Evolutionary conservation across 2,113 vertebrate species (phyloP), one percentile per base, ranked within the genome.

Genomic region (Tamias sibiricus): DNA sequence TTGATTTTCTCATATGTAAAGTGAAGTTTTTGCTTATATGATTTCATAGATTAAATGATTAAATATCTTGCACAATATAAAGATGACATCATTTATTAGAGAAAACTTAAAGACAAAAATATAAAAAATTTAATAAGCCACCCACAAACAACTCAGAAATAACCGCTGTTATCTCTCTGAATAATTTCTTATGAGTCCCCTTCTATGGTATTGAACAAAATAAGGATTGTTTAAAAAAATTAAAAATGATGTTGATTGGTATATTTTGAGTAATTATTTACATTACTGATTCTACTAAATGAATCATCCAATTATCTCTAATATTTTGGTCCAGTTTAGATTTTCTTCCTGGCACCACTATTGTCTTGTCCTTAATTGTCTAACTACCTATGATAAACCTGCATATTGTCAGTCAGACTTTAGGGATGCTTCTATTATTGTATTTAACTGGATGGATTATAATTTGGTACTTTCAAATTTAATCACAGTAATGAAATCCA

Each of bases 391-490:
- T 26, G 35, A 90, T 94, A 81, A 81, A 40, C 59, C 47, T 83
- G 52, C 66, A 26, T 44, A n/a, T 94, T 83, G 76, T 89, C 79
- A 87, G 37, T 95, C 75, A 96, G 84, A 97, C 97, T 84, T 97
- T 83, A 28, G 93, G 89, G 90, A 87, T 81, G 86, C 75, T 85
- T 89, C 68, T 90, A 86, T 94, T 96, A 85, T 72, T 95, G 62
- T 82, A 69, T 97, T 95, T 94, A 72, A 96, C 91, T 96, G 96
- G 95, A 96, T 95, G 93, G 84, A 93, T 96, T 96, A 87, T 96
- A 96, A 97, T 96, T 95, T 95, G 80, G 66, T 90, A 35, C 74
- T 49, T 24, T 93, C 95, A 96, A 97, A 96, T 93, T 80, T 84
- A 96, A 96, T 95, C 91, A 90, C 13, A 68, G 52, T 83, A 89